Conservation (phyloP, 2,888 invertebrate species). For the Scaptodrosophila latifasciaeformis region DNA sequence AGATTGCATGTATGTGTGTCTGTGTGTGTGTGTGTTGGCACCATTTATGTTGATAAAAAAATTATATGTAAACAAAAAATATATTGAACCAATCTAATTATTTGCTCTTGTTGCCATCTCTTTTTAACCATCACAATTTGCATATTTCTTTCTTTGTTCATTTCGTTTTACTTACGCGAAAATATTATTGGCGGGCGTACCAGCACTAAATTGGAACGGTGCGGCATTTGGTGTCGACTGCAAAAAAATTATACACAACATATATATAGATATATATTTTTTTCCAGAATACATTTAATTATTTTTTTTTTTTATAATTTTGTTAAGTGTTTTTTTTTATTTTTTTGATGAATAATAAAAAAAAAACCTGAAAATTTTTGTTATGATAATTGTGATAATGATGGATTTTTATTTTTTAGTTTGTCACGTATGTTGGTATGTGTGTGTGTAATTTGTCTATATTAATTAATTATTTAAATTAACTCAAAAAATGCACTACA, state of each 20-base stretch:
- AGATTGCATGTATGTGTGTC: no score
- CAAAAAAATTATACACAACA: slow-evolving; percentile 48
- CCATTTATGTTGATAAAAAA: slow-evolving; percentile 1
- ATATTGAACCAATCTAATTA: not conserved
- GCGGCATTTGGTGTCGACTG: slow-evolving; percentile 72
- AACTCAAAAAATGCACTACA: no score
- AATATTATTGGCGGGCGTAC: slow-evolving; percentile 72
- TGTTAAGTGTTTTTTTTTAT: slow-evolving; percentile 16
- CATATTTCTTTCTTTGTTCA: slow-evolving; percentile 1
- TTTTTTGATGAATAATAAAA: no score
- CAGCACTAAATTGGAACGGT: slow-evolving; percentile 75
- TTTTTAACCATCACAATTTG: not conserved
- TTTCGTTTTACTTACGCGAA: slow-evolving; percentile 73
- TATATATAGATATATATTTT: no score
- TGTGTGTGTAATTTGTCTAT: no score
- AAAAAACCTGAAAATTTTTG: no score
- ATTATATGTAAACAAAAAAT: slow-evolving; percentile 5
- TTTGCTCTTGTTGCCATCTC: slow-evolving; percentile 18
- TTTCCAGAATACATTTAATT: no score
- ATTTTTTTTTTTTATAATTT: not conserved
- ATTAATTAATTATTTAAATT: no score
- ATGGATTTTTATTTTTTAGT: slow-evolving; percentile 38
- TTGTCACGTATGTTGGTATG: not conserved
- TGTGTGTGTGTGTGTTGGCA: not conserved
- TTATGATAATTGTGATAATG: no score